Base-by-base conservation (phyloP, 2,113 vertebrate species). In the Rhea pennata region DNA sequence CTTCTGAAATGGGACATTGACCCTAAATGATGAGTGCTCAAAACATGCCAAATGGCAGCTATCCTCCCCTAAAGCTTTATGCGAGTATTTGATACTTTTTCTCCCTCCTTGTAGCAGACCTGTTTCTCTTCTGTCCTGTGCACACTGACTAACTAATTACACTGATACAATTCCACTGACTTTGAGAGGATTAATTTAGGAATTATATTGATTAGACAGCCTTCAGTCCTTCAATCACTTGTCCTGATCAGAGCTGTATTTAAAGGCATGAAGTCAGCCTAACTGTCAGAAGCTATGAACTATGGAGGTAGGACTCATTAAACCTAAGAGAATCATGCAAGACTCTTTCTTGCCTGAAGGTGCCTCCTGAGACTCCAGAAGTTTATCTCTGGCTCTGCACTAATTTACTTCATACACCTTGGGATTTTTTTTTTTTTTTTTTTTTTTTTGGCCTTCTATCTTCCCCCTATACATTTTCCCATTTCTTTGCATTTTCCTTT, bases 341-440 rank as follows among this genome's bases (percentile, higher is more conserved):
- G 61, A 69, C 26, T 87, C 50, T 40, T 90, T 79, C 36, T 76
- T 93, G 87, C 84, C 90, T 90, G 71, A 82, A 93, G 71, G 66
- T 42, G 72, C 54, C 71, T 96, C 82, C 54, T 17, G 50, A 90
- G 54, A 80, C 29, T 92, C 50, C 54, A 80, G n/a, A 77, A 94
- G 67, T 91, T 87, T 80, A 4, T 48, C 67, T 77, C 36, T 79
- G 40, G 4, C 48, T 92, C 50, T 82, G 31, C 62, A 70, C 48
- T 92, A 40, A 76, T 94, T 84, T 84, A 87, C 81, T 92, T 82
- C 75, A 22, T 70, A 74, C 54, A 72, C 85, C 58, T 66, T 90
- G 71, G 66, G 87, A 44, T 33, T 16, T 0, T 22, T 93, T 93
- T 94, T 36, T 36, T 36, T 36, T 36, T 36, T 36, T 36, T 36